Evolutionary conservation across 2,888 invertebrate genomes (phyloP).

Genomic region (Dione juno): DNA sequence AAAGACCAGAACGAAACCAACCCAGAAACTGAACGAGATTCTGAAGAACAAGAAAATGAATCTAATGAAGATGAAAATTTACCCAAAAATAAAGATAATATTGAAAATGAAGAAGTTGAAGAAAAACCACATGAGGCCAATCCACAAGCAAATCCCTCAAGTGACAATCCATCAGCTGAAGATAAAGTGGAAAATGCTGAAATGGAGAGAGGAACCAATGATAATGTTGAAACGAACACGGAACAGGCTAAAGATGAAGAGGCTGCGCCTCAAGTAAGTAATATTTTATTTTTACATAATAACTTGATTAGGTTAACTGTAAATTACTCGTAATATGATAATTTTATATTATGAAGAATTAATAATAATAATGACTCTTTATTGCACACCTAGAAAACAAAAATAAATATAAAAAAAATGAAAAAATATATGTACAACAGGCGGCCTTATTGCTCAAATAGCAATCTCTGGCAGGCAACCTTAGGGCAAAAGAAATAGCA

Average conservation of each 20-base stretch:
- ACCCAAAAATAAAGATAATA: constrained; percentile 72
- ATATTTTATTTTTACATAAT: background rate
- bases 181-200: constrained; percentile 79
- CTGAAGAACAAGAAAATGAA: constrained; percentile 40
- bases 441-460: too few species aligned
- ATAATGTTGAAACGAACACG: constrained; percentile 78
- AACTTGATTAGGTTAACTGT: too few species aligned
- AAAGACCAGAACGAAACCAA: constrained; percentile 52
- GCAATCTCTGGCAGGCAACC: too few species aligned
- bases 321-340: too few species aligned
- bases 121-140: constrained; percentile 76
- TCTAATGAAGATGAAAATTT: constrained; percentile 62
- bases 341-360: too few species aligned
- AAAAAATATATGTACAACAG: too few species aligned
- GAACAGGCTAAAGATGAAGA: constrained; percentile 76
- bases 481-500: too few species aligned
- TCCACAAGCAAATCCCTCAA: constrained; percentile 79
- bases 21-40: constrained; percentile 60
- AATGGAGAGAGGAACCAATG: constrained; percentile 73
- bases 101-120: constrained; percentile 72
- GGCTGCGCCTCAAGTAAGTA: constrained; percentile 70
- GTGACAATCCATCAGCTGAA: constrained; percentile 75
- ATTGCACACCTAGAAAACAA: too few species aligned
- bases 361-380: too few species aligned
- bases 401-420: too few species aligned